Conservation (phyloP, 2,797 vertebrate species). For the Harpagifer antarcticus region DNA sequence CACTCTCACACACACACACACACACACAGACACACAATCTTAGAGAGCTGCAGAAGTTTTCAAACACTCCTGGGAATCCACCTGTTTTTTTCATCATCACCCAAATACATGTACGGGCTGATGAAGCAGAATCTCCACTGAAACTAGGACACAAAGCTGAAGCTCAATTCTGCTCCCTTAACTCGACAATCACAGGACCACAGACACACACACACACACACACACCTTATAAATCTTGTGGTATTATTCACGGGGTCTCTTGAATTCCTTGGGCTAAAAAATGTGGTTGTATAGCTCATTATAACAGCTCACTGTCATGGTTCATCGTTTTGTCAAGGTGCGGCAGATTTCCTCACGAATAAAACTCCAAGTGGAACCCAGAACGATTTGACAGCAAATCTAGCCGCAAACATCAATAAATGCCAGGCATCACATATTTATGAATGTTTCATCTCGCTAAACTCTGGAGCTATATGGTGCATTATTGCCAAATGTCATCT, state of each 20-base stretch:
- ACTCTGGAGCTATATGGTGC: constrained; percentile 73
- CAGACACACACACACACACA: constrained; percentile 22
- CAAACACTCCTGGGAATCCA: constrained; percentile 55
- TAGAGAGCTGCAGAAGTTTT: constrained; percentile 55
- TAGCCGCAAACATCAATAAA: constrained; percentile 79
- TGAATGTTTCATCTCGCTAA: constrained; percentile 79
- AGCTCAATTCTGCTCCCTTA: constrained; percentile 45
- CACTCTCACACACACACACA: no score
- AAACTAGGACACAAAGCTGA: constrained; percentile 66
- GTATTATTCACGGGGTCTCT: constrained; percentile 51
- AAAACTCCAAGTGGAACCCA: constrained; percentile 53
- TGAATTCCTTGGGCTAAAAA: constrained; percentile 59
- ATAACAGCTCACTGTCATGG: constrained; percentile 52
- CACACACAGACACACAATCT: neutral
- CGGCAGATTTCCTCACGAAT: constrained; percentile 59
- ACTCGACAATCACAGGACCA: constrained; percentile 39
- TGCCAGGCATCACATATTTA: constrained; percentile 82
- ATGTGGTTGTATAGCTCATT: constrained; percentile 56
- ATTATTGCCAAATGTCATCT: constrained; percentile 83
- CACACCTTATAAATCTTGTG: constrained; percentile 54
- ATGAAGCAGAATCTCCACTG: constrained; percentile 62
- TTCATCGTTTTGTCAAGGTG: constrained; percentile 57
- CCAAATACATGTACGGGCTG: constrained; percentile 59
- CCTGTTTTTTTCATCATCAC: constrained; percentile 54
- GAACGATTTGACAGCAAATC: constrained; percentile 70